phyloP scores from a whole-genome alignment of 2,113 vertebrate genomes.

The human (Homo sapiens) region DNA sequence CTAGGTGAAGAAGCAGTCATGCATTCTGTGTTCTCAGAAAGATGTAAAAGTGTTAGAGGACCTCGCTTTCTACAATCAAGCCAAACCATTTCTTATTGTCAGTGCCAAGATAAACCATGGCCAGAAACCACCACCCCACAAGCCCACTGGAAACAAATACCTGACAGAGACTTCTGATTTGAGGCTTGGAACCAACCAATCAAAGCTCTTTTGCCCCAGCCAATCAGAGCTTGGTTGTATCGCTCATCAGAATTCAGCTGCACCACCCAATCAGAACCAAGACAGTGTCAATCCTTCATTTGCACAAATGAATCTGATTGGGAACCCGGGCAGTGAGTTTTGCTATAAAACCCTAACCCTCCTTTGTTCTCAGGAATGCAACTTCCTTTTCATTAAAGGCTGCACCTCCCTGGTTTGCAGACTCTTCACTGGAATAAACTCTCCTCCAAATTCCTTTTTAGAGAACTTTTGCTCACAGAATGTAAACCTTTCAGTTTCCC shows the following conservation, averaged over 20 bases:
- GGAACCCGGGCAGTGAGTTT: not conserved
- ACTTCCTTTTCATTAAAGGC: not conserved
- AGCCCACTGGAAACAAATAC: not conserved
- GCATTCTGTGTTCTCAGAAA: not conserved
- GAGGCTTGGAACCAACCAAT: not conserved
- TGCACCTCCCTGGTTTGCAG: not conserved
- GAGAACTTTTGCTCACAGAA: not conserved
- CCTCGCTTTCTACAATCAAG: not conserved
- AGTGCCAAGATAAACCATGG: not conserved
- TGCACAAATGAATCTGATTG: not conserved
- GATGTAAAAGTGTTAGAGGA: not conserved
- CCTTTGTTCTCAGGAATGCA: not conserved
- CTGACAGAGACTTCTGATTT: not conserved
- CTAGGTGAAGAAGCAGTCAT: not conserved
- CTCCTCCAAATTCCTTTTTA: not conserved
- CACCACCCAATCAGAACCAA: not conserved
- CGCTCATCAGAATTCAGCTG: not conserved
- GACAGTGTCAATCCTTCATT: not conserved
- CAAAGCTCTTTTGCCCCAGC: not conserved
- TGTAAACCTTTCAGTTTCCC: not conserved
- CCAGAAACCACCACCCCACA: not conserved
- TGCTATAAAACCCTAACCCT: not conserved
- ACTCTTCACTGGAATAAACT: not conserved
- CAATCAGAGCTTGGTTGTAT: not conserved
- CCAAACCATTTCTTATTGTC: not conserved